Evolutionary conservation across 2,113 vertebrate species (phyloP), one percentile per base, ranked within the genome.

Genomic region (Sturnira hondurensis): DNA sequence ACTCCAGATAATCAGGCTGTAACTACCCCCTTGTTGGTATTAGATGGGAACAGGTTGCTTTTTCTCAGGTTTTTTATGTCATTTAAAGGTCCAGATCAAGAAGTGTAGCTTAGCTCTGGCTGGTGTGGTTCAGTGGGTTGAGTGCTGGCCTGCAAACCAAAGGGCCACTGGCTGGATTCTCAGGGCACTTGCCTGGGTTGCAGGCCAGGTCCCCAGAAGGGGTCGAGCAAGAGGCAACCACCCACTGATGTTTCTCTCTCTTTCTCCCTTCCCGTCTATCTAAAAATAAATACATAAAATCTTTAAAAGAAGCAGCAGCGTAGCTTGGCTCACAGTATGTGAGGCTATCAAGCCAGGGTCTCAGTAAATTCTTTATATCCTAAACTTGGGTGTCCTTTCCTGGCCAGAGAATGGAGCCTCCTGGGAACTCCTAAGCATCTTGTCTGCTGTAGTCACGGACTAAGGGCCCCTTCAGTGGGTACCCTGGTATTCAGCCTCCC

Each of bases 81-180:
- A 92, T 43, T 43, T 65, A 87, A 83, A 70, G 50, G 47, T 73
- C 65, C 91, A 95, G 71, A 76, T 82, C 67, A 83, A 89, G 58
- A 63, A 82, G 41, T 41, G 31, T 45, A 52, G 28, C 13, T 96
- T 89, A 58, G 22, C 20, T 22, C 22, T 24, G 22, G 56, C 56
- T 58, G 56, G 56, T 58, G 56, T 58, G 56, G 56, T 22, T 58
- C 56, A 58, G 56, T 58, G 56, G 56, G 24, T 24, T 58, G 8
- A 58, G 10, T 58, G 56, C 56, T 58, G 56, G 56, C 56, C 56
- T 58, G 56, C 3, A 3, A 58, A 58, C 56, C 56, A 22, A 22
- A 56, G 9, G 54, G 54, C 22, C 22, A 20, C 54, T 4, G 20
- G 54, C 22, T 56, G 54, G 54, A 56, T 56, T 22, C 22, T 24